Conservation (phyloP, 2,797 vertebrate genomes). For the Cynopterus sphinx region DNA sequence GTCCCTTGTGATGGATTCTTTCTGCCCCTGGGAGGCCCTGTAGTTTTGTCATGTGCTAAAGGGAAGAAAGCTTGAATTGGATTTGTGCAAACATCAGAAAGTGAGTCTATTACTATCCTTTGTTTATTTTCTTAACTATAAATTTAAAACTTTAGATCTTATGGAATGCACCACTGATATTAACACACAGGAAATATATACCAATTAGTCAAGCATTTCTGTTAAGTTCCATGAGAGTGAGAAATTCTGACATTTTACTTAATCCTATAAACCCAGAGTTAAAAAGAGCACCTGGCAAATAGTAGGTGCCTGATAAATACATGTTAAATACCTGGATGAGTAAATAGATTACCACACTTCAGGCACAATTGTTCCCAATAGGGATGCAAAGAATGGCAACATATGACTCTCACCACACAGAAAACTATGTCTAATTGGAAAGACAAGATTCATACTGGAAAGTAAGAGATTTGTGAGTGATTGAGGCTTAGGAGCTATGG, state of each 20-base stretch:
- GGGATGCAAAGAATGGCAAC: neutral
- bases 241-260: neutral
- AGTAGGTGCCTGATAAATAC: neutral
- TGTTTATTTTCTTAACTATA: constrained; percentile 40
- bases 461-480: neutral
- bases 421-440: neutral
- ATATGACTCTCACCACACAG: neutral
- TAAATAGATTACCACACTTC: neutral
- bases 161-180: neutral
- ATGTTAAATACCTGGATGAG: neutral
- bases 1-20: constrained; percentile 69
- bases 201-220: neutral
- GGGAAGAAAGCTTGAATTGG: constrained; percentile 32
- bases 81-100: constrained; percentile 54
- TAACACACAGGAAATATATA: neutral
- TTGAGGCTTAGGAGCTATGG: neutral
- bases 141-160: constrained; percentile 43
- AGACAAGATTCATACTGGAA: neutral
- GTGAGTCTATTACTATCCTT: neutral
- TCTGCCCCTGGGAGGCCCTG: constrained; percentile 42
- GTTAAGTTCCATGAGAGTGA: neutral
- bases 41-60: constrained; percentile 58
- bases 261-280: neutral
- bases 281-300: neutral
- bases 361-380: neutral